A percentile compares a stretch with the other conserved stretches of the same genome.
These are phyloP conservation scores for Aulostomus chinensis DNA, from an alignment of 2,797 vertebrate species.

Conservation along the genomic window DNA sequence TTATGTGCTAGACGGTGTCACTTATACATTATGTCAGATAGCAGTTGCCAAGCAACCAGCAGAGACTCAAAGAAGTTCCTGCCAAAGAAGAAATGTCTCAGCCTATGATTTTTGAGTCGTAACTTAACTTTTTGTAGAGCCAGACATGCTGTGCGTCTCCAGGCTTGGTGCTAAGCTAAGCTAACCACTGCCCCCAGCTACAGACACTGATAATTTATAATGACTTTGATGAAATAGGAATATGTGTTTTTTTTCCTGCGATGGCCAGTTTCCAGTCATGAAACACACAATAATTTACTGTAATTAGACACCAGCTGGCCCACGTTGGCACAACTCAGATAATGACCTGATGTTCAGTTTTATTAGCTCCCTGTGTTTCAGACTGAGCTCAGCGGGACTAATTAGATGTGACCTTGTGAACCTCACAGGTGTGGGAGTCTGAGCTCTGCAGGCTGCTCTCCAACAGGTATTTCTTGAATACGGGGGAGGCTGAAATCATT, in stretches of 20 bases:
- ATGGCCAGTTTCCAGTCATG: neutral
- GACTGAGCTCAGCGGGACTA: slow-evolving; percentile 27
- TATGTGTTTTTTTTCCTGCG: neutral
- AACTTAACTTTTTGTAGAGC: neutral
- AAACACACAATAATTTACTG: neutral
- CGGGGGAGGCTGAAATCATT: slow-evolving; percentile 8
- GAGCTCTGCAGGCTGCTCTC: slow-evolving; percentile 11
- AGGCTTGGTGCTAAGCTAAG: neutral
- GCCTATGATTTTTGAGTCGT: no score
- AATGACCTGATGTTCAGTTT: slow-evolving; percentile 1
- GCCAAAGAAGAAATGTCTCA: neutral
- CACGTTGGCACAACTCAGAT: neutral
- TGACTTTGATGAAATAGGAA: no score
- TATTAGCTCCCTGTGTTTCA: slow-evolving; percentile 12
- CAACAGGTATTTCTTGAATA: slow-evolving; percentile 16
- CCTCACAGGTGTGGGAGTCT: slow-evolving; percentile 9
- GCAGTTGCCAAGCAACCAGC: slow-evolving; percentile 13
- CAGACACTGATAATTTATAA: no score
- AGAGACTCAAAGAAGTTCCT: neutral
- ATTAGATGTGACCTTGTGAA: slow-evolving; percentile 35
- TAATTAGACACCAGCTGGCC: neutral
- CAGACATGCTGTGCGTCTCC: neutral
- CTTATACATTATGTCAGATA: slow-evolving; percentile 5
- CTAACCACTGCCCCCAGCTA: neutral
- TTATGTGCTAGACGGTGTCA: neutral